phyloP scores from a whole-genome alignment of 2,888 invertebrate genomes.

The Serripes groenlandicus region DNA sequence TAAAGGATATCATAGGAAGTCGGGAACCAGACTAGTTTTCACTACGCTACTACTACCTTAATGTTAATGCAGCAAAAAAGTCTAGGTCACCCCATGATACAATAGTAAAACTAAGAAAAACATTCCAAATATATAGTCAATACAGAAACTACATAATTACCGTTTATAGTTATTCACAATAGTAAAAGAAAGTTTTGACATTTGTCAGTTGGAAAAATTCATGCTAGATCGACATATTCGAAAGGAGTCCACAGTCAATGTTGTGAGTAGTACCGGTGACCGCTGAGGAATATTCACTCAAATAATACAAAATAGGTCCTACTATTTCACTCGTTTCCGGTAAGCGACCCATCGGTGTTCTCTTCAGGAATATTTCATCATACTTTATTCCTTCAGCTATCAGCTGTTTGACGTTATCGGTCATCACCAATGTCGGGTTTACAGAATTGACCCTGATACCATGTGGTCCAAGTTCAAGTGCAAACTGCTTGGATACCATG shows the following conservation, averaged over 20 bases:
- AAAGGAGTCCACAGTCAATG: conserved; percentile 4
- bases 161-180: no score
- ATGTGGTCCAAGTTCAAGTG: conserved; percentile 90
- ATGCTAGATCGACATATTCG: conserved; percentile 2
- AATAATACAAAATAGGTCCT: conserved; percentile 6
- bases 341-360: conserved; percentile 21
- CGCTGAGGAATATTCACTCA: conserved; percentile 11
- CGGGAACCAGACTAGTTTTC: no score
- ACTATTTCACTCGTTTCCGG: conserved; percentile 10
- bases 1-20: no score
- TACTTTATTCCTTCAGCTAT: not conserved
- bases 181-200: no score
- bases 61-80: no score
- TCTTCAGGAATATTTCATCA: not conserved
- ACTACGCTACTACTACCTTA: no score
- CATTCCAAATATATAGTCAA: no score
- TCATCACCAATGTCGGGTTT: conserved; percentile 97
- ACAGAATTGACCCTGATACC: conserved; percentile 94
- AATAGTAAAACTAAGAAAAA: no score
- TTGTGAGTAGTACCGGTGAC: conserved; percentile 12
- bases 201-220: no score
- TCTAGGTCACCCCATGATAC: no score
- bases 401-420: conserved; percentile 84
- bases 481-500: conserved; percentile 89
- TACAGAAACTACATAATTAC: no score